Evolutionary conservation across 2,888 invertebrate genomes (phyloP).

Genomic region (Lochmaea capreae): DNA sequence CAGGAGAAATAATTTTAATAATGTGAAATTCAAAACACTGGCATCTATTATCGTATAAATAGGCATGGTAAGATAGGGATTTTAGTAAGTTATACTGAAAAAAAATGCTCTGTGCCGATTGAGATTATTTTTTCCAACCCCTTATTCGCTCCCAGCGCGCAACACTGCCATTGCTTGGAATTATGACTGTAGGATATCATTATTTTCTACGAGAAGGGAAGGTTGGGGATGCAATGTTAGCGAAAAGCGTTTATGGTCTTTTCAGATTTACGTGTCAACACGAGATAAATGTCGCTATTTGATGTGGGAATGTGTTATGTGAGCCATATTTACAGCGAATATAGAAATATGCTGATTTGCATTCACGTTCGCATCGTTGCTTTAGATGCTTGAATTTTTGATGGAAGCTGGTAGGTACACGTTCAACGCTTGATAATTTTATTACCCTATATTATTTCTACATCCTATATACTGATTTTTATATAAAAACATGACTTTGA

Average conservation of each 20-base stretch:
- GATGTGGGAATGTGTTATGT: slow-evolving; percentile 27
- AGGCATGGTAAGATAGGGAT: too few species aligned
- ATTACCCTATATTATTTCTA: background rate
- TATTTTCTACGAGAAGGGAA: slow-evolving; percentile 10
- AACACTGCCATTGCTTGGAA: slow-evolving; percentile 15
- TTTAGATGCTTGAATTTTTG: background rate
- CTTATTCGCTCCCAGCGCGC: background rate
- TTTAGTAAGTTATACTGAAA: too few species aligned
- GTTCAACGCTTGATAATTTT: background rate
- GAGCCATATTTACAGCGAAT: slow-evolving; percentile 9
- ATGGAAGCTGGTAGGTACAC: background rate
- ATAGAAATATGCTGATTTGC: slow-evolving; percentile 14
- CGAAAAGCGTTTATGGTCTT: slow-evolving; percentile 31
- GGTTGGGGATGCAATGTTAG: slow-evolving; percentile 12
- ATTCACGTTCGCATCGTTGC: slow-evolving; percentile 7
- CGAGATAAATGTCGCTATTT: slow-evolving; percentile 28
- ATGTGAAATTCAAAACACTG: too few species aligned
- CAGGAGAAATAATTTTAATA: too few species aligned
- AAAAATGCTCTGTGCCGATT: too few species aligned
- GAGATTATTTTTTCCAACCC: too few species aligned
- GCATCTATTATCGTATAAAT: too few species aligned
- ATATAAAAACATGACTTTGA: background rate
- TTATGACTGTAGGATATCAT: slow-evolving; percentile 32
- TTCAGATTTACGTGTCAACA: slow-evolving; percentile 36
- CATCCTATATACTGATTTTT: background rate